These are phyloP conservation scores for Catostomus latipinnis DNA, from an alignment of 2,797 vertebrate genomes.

Conservation along the genomic window DNA sequence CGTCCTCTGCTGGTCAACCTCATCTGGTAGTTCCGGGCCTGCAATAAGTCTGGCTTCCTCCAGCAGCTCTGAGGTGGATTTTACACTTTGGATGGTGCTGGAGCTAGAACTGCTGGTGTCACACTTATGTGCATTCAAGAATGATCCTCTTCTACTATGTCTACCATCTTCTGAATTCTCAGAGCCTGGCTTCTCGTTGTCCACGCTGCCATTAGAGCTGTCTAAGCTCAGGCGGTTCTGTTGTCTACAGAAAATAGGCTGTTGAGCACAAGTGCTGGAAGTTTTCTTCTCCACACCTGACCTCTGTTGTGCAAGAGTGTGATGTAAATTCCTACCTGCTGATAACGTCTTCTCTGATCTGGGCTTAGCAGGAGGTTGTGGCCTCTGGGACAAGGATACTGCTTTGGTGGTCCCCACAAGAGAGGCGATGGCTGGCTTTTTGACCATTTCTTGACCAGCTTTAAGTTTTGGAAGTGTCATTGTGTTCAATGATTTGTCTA, in stretches of 20 bases:
- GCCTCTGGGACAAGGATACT: slow-evolving; percentile 50
- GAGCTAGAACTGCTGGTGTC: slow-evolving; percentile 16
- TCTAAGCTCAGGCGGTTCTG: slow-evolving; percentile 11
- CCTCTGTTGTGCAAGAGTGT: slow-evolving; percentile 28
- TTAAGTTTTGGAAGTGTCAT: slow-evolving; percentile 36
- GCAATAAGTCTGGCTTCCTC: slow-evolving; percentile 56
- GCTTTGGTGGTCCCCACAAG: slow-evolving; percentile 70
- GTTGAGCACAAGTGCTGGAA: neutral
- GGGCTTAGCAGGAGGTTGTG: slow-evolving; percentile 48
- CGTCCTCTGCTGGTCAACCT: slow-evolving; percentile 51
- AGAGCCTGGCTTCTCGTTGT: slow-evolving; percentile 1
- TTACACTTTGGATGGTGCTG: slow-evolving; percentile 53
- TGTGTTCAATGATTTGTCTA: slow-evolving; percentile 39
- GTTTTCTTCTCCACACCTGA: slow-evolving; percentile 33
- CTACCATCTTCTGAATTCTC: slow-evolving; percentile 40
- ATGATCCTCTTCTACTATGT: slow-evolving; percentile 11
- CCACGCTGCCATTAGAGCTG: slow-evolving; percentile 35
- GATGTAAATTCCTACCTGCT: slow-evolving; percentile 6
- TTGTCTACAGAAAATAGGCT: slow-evolving; percentile 4
- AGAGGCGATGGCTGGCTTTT: slow-evolving; percentile 68
- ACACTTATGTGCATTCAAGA: no score
- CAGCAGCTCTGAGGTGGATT: slow-evolving; percentile 56
- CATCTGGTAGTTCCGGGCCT: slow-evolving; percentile 39
- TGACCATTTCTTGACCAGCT: slow-evolving; percentile 38
- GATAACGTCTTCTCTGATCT: slow-evolving; percentile 49